Evolutionary conservation across 2,797 vertebrate species (phyloP), one percentile per base, ranked within the genome.

Genomic region (Poecile montanus): DNA sequence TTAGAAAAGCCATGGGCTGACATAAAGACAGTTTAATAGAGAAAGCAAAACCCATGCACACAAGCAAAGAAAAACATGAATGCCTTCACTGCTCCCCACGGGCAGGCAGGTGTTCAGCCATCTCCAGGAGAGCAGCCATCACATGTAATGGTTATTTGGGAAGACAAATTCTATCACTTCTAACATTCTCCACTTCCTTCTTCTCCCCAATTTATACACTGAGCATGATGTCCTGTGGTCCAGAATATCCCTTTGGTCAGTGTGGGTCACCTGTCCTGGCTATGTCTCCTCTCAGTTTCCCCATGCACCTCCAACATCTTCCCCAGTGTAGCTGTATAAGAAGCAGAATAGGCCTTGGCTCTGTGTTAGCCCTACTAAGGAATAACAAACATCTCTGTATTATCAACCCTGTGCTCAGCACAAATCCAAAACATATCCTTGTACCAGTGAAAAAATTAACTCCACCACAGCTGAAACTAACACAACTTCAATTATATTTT

Each of bases 301-400:
- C 23, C 38, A 29, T 1, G 11, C 22, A 62, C 2, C 50, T 11
- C 6, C 22, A 72, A 1, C 3, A 26, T 38, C 10, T 8, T 6
- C 30, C 6, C 17, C 45, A 19, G 8, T 0, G 1, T 16, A 10
- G 13, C 4, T 18, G 22, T 21, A 44, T 0, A 0, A n/a, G 14
- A 57, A 11, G 5, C 20, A 63, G 50, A 57, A 63, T 3, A 63
- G 16, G 11, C 20, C 16, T 50, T 56, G 19, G 4, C 36, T 76
- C 20, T 4, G 14, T 71, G 20, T 6, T 2, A 63, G 16, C 7
- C 4, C 20, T 51, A 14, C 17, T 45, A 18, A 76, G 20, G 3
- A 63, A 16, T n/a, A 30, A 13, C 38, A 76, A 30, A 16, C 6
- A 57, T 57, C 45, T 51, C 29, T 45, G 3, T 34, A 2, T 34